These are phyloP conservation scores for Gari tellinella DNA, from an alignment of 2,888 invertebrate species.

Conservation along the genomic window DNA sequence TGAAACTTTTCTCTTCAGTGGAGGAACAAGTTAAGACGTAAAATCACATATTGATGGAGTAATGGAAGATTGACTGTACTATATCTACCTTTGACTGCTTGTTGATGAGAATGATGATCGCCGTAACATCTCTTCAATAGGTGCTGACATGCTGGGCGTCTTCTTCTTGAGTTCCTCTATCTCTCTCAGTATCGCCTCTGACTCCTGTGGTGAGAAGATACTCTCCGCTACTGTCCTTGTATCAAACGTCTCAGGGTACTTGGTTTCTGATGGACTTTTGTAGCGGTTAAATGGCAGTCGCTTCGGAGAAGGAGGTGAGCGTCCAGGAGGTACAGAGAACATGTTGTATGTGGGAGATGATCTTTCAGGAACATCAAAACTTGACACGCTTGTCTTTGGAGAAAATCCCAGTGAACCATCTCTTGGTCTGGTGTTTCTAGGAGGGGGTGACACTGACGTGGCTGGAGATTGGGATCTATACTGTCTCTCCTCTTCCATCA, in stretches of 20 bases:
- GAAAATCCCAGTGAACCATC: slow-evolving; percentile 38
- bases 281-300: background rate
- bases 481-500: slow-evolving; percentile 62
- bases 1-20: no score
- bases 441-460: background rate
- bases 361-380: slow-evolving; percentile 22
- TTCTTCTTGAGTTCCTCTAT: slow-evolving; percentile 65
- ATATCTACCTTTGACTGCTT: slow-evolving; percentile 42
- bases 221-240: slow-evolving; percentile 34
- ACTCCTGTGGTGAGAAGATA: slow-evolving; percentile 56
- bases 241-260: slow-evolving; percentile 24
- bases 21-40: no score
- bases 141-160: slow-evolving; percentile 49
- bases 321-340: slow-evolving; percentile 34
- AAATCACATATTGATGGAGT: no score
- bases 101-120: slow-evolving; percentile 46
- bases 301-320: slow-evolving; percentile 4
- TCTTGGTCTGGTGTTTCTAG: slow-evolving; percentile 22
- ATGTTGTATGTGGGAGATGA: slow-evolving; percentile 21
- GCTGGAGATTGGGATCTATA: slow-evolving; percentile 63
- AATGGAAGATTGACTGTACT: no score
- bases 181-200: slow-evolving; percentile 67
- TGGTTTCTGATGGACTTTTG: slow-evolving; percentile 2
- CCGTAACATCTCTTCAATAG: slow-evolving; percentile 65
- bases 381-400: slow-evolving; percentile 38